Conservation (phyloP, 2,113 vertebrate genomes). For the Platichthys flesus region DNA sequence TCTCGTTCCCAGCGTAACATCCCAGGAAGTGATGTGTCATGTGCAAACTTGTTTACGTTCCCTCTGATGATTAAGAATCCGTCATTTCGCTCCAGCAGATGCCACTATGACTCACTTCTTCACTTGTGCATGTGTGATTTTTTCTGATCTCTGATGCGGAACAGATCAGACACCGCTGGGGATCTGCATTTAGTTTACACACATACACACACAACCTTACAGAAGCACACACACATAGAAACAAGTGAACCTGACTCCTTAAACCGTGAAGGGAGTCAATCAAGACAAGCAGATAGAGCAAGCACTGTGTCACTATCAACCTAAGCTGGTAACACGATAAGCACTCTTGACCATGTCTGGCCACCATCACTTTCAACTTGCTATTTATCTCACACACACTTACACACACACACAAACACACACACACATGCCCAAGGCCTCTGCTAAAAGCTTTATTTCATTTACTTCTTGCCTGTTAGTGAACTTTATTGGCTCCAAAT, state of each 20-base stretch:
- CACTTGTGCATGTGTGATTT: conserved; percentile 16
- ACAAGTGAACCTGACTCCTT: conserved; percentile 22
- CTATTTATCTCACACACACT: conserved; percentile 25
- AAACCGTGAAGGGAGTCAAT: conserved; percentile 5
- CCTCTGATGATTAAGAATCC: conserved; percentile 3
- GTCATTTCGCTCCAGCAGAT: conserved; percentile 12
- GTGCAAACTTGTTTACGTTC: conserved; percentile 14
- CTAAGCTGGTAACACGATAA: conserved; percentile 37
- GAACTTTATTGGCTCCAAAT: conserved; percentile 48
- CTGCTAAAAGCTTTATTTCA: conserved; percentile 42
- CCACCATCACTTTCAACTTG: conserved; percentile 51
- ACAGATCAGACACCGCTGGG: conserved; percentile 23
- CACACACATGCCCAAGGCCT: neutral
- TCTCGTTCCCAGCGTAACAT: conserved; percentile 21
- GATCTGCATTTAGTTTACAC: conserved; percentile 35
- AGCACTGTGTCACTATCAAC: conserved; percentile 32
- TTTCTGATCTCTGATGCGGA: conserved; percentile 48
- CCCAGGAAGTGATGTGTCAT: conserved; percentile 39
- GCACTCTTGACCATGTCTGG: conserved; percentile 38
- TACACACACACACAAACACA: neutral
- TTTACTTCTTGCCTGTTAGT: conserved; percentile 44
- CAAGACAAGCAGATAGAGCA: conserved; percentile 17
- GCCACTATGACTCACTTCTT: conserved; percentile 29
- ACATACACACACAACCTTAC: neutral
- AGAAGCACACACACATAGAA: conserved; percentile 4